Conservation (phyloP, 2,888 invertebrate genomes). For the Chirona hameri region DNA sequence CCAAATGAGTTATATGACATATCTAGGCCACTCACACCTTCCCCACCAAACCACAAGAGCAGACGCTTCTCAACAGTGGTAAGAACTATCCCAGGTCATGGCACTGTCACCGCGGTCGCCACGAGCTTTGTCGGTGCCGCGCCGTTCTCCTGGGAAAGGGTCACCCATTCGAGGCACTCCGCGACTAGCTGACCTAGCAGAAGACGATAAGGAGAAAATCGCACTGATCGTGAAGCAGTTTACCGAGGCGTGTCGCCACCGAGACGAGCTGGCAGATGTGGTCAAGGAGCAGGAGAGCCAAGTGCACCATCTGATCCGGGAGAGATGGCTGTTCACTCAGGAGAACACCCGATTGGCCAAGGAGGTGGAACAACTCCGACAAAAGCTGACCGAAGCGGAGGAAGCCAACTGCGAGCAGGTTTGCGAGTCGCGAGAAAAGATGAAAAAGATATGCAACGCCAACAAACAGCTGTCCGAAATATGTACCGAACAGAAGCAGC, state of each 20-base stretch:
- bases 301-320: constrained; percentile 6
- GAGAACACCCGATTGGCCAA: constrained; percentile 85
- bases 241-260: constrained; percentile 81
- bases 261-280: constrained; percentile 83
- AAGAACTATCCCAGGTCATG: no score
- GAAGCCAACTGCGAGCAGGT: constrained; percentile 85
- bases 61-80: no score
- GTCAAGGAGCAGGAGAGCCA: constrained; percentile 22
- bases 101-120: no score
- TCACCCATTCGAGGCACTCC: constrained; percentile 54
- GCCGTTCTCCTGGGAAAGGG: no score
- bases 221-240: constrained; percentile 71
- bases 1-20: no score
- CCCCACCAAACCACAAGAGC: no score
- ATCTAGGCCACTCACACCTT: no score
- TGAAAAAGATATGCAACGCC: constrained; percentile 51
- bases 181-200: constrained; percentile 76
- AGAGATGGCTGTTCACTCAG: constrained; percentile 45
- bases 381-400: constrained; percentile 84
- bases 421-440: constrained; percentile 49
- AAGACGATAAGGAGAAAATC: constrained; percentile 83
- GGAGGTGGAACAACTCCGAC: constrained; percentile 95
- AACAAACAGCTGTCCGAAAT: constrained; percentile 71
- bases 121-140: no score
- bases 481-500: not conserved